A percentile compares a stretch with the other conserved stretches of the same genome.
phyloP scores from a whole-genome alignment of 2,113 vertebrate species.

The Pardalotus punctatus region DNA sequence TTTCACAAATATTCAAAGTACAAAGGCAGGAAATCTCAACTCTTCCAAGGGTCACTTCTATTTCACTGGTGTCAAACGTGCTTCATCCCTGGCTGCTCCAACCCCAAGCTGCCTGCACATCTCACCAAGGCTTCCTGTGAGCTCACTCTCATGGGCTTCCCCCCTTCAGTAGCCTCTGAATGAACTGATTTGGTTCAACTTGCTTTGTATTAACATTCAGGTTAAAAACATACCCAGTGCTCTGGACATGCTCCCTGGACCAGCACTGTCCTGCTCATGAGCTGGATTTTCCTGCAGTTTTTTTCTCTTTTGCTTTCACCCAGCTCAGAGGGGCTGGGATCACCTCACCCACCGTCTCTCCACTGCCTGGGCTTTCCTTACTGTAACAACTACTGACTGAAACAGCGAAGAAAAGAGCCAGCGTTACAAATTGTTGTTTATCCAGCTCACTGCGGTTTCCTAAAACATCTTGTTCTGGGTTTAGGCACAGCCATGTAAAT shows the following conservation, averaged over 20 bases:
- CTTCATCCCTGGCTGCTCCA: neutral
- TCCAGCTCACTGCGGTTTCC: neutral
- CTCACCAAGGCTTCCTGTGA: neutral
- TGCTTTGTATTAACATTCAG: neutral
- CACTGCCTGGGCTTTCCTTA: neutral
- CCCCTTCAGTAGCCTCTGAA: neutral
- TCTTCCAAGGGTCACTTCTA: neutral
- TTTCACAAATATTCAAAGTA: neutral
- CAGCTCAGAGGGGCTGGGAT: neutral
- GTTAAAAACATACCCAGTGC: neutral
- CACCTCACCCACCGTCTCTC: neutral
- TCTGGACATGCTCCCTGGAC: neutral
- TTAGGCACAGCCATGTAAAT: neutral
- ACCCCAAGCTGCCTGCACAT: neutral
- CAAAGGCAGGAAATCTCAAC: neutral
- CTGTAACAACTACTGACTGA: neutral
- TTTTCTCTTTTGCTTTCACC: neutral
- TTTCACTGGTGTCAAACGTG: fast-evolving
- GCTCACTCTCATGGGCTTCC: neutral
- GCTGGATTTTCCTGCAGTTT: neutral
- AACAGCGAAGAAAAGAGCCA: neutral
- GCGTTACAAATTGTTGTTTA: neutral
- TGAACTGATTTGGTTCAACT: neutral
- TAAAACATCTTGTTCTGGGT: neutral
- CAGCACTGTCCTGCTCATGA: neutral